Conservation (phyloP, 2,113 vertebrate species). For the Oxyruncus cristatus region DNA sequence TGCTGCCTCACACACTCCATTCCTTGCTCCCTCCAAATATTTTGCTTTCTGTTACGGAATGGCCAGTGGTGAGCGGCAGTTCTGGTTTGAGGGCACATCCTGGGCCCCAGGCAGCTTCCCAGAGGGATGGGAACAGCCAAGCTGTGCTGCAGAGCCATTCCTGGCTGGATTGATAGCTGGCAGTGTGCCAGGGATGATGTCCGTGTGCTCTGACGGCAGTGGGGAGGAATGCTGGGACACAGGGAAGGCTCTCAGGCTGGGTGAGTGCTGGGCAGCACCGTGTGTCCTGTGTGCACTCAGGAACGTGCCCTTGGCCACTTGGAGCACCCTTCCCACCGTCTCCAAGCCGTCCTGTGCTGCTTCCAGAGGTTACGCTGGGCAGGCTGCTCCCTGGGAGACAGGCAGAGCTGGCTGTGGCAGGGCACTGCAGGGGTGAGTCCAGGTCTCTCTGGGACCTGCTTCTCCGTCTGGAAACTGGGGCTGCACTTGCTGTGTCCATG, state of each 20-base stretch:
- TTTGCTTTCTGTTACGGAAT: neutral
- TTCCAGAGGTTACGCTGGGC: accelerated
- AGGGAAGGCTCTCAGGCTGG: neutral
- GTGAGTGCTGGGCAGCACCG: neutral
- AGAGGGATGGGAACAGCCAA: neutral
- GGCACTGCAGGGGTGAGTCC: no score
- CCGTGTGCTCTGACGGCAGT: accelerated
- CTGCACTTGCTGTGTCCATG: neutral
- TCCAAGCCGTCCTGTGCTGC: neutral
- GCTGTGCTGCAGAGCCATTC: neutral
- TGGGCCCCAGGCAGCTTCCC: neutral
- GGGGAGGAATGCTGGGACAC: neutral
- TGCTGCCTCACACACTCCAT: neutral
- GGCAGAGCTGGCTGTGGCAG: neutral
- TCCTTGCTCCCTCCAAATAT: neutral
- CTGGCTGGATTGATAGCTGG: neutral
- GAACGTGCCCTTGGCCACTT: neutral
- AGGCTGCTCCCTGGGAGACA: neutral
- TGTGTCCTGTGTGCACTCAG: neutral
- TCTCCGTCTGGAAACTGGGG: neutral
- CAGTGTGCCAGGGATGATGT: neutral
- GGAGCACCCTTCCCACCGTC: neutral
- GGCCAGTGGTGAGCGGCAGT: accelerated
- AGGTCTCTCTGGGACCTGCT: neutral
- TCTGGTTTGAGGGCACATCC: neutral